Base-by-base conservation (phyloP, 2,888 invertebrate genomes). In the Leptothorax acervorum region DNA sequence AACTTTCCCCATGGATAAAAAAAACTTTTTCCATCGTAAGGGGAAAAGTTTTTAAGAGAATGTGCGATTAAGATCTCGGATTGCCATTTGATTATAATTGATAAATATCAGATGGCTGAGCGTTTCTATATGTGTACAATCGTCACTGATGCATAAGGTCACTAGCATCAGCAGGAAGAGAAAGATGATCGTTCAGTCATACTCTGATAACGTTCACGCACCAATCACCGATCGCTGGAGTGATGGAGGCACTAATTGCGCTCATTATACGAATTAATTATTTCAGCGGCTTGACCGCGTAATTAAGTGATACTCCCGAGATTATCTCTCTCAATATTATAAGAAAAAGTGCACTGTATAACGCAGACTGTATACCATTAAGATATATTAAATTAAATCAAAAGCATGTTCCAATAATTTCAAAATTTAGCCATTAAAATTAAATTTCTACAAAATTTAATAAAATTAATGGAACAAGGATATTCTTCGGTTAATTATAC, bases 171-270 rank as follows among this genome's bases (percentile, higher is more conserved):
- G 53, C 75, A 65, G 53, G 55, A 63, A 68, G 66, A 35, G 35
- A 35, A 76, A 83, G 73, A 71, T 35, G 45, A 70, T 51, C 63
- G 51, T 63, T 55, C 55, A 39, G 85, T 85, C 76, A 85, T 76
- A 85, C 65, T 76, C 85, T 85, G 71, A 76, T 85, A 76, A 85
- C 65, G 71, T 63, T 68, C 35, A 51, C 65, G 71, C 55, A 60
- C 31, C 55, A 71, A 84, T 82, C 66, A 42, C 39, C 71, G n/a
- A 75, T 70, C 39, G 75, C 48, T 28, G 6, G 12, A 35, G 42
- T 23, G 48, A 12, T 42, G 74, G 31, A 42, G 0, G 18, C 60
- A 68, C 68, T 83, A 78, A 83, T 79, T 66, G 74, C 45, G 23
- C 48, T 48, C 28, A 12, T 63, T 85, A 83, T 85, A 83, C 71